Evolutionary conservation across 2,797 vertebrate species (phyloP), one percentile per base, ranked within the genome.

Genomic region (Champsocephalus gunnari): DNA sequence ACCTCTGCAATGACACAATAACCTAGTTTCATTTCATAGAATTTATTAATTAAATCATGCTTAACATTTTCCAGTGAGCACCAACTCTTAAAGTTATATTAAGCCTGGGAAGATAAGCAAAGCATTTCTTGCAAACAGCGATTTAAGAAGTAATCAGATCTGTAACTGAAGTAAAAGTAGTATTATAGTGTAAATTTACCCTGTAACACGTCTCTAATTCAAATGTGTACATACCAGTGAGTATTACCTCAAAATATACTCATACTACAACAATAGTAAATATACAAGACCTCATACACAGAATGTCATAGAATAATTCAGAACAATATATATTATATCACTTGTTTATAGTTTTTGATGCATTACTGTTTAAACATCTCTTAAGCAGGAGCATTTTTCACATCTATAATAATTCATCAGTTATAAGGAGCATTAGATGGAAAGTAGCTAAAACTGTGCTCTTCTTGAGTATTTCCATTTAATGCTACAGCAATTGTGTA

Each of bases 1-100:
- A 44, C 64, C 80, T 78, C 66, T 75, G 70, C 83, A 84, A 55
- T 80, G 72, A 84, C 70, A 63, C 60, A 61, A 73, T 14, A 71
- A 45, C 64, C 75, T 75, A 54, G 64, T 73, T 76, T 76, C 7
- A 49, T 17, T 70, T 44, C n/a, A 60, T 13, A 43, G 21, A 53
- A 55, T 74, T 72, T 61, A 75, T 58, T 49, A 47, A 51, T 55
- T 0, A 69, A 56, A 68, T 66, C 1, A 64, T 71, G 53, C 34
- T 16, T 8, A 44, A 50, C 45, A 65, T 75, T 63, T 54, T 55
- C 66, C 55, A 60, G 34, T n/a, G 6, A 63, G 16, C 62, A 61
- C 69, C 58, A 73, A 73, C 65, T 68, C 47, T 28, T 71, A 67
- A 41, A 48, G 11, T 21, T 73, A 51, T 62, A 62, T 60, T 34